Evolutionary conservation across 2,797 vertebrate species (phyloP).

Genomic region (Gambelia wislizenii): DNA sequence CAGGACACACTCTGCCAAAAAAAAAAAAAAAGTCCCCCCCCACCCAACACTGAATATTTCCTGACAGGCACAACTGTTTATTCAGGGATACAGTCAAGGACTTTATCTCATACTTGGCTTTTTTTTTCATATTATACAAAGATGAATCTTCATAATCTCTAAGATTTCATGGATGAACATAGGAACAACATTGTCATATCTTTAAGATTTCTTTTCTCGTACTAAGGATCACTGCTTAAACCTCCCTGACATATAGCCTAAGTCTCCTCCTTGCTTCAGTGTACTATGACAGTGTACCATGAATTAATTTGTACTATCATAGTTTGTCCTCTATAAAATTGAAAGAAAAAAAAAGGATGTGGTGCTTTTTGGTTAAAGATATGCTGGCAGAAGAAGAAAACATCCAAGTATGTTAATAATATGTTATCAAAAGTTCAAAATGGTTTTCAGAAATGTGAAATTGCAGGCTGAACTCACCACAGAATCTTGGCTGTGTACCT

Average conservation of each 20-base stretch:
- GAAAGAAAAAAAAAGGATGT: not conserved
- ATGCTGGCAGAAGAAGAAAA: not conserved
- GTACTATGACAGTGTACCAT: not conserved
- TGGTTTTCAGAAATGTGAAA: not conserved
- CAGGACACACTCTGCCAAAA: not conserved
- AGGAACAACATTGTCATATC: not conserved
- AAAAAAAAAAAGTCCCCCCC: too few species aligned
- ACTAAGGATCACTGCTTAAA: not conserved
- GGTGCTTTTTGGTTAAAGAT: not conserved
- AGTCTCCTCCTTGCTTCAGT: not conserved
- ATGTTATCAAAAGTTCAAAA: not conserved
- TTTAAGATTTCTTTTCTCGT: not conserved
- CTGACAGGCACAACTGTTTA: too few species aligned
- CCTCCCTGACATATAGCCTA: not conserved
- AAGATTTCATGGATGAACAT: not conserved
- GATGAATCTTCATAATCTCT: not conserved
- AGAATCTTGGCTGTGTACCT: not conserved
- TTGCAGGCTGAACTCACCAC: not conserved
- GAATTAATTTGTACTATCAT: not conserved
- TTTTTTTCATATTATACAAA: not conserved
- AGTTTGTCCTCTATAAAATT: not conserved
- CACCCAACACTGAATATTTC: not conserved
- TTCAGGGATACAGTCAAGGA: not conserved
- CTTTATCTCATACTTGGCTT: not conserved
- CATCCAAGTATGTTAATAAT: not conserved